Conservation (phyloP, 2,113 vertebrate genomes). For the Heterotis niloticus region DNA sequence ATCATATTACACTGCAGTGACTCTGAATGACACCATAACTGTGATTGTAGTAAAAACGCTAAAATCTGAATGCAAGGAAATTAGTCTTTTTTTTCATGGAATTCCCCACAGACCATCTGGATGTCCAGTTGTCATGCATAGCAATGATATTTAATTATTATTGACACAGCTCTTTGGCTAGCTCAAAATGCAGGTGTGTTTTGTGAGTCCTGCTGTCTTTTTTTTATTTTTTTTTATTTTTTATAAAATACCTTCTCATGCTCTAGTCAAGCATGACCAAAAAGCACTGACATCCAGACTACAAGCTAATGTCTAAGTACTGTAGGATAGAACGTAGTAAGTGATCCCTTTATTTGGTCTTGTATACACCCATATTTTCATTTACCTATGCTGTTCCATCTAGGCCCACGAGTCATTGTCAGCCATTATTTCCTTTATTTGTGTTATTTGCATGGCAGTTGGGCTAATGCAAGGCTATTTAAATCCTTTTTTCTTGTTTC, state of each 20-base stretch:
- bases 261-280: neutral
- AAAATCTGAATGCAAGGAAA: too few relatives aligned
- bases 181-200: neutral
- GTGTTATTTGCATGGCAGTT: slow-evolving; percentile 55
- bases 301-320: too few relatives aligned
- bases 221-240: too few relatives aligned
- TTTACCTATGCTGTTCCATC: neutral
- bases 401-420: neutral
- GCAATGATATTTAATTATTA: neutral
- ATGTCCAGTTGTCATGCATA: neutral
- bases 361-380: too few relatives aligned
- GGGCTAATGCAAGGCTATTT: slow-evolving; percentile 6
- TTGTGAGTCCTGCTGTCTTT: neutral
- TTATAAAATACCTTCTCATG: neutral
- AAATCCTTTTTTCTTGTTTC: neutral
- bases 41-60: neutral
- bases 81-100: too few relatives aligned
- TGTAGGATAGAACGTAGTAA: neutral
- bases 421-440: neutral
- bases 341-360: neutral
- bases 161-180: neutral
- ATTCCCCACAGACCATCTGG: neutral
- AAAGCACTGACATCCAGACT: neutral
- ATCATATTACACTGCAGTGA: too few relatives aligned
- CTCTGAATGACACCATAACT: neutral